These are phyloP conservation scores for Drosophila anceps DNA, from an alignment of 2,888 invertebrate genomes.

Conservation along the genomic window DNA sequence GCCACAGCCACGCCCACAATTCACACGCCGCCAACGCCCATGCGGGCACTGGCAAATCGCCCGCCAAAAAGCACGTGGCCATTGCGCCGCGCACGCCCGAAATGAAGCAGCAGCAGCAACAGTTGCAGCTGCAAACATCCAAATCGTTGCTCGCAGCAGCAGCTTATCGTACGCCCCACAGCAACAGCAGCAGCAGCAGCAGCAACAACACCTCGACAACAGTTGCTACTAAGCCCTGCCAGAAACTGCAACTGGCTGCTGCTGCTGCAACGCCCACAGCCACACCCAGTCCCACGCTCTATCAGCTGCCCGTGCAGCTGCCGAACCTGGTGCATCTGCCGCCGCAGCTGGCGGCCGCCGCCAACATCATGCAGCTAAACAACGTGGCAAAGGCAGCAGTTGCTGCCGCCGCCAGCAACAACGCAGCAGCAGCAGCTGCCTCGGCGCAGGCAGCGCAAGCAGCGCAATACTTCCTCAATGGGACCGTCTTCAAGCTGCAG, in stretches of 20 bases:
- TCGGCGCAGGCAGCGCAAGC: slow-evolving; percentile 81
- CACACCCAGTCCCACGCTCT: slow-evolving; percentile 83
- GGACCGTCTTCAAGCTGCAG: slow-evolving; percentile 85
- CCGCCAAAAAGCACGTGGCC: slow-evolving; percentile 85
- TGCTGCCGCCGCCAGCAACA: slow-evolving; percentile 69
- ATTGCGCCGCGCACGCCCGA: slow-evolving; percentile 85
- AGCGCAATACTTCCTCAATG: slow-evolving; percentile 84
- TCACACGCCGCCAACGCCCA: slow-evolving; percentile 67
- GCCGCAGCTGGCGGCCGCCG: slow-evolving; percentile 87
- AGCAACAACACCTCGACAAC: slow-evolving; percentile 27
- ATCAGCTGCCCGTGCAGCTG: slow-evolving; percentile 88
- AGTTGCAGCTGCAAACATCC: slow-evolving; percentile 52
- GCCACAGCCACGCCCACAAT: slow-evolving; percentile 61
- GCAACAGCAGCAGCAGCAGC: slow-evolving; percentile 13
- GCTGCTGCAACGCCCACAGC: slow-evolving; percentile 45
- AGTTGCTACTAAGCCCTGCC: slow-evolving; percentile 49
- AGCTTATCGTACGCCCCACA: slow-evolving; percentile 35
- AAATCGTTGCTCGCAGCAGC: slow-evolving; percentile 50
- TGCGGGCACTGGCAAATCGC: slow-evolving; percentile 82
- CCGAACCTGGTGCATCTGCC: slow-evolving; percentile 89
- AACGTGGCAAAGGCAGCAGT: slow-evolving; percentile 83
- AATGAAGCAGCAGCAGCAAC: slow-evolving; percentile 81
- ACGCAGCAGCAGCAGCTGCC: slow-evolving; percentile 69
- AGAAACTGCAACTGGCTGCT: slow-evolving; percentile 47
- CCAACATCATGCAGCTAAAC: slow-evolving; percentile 85